phyloP scores from a whole-genome alignment of 2,888 invertebrate genomes.

The Drosophila cognata region DNA sequence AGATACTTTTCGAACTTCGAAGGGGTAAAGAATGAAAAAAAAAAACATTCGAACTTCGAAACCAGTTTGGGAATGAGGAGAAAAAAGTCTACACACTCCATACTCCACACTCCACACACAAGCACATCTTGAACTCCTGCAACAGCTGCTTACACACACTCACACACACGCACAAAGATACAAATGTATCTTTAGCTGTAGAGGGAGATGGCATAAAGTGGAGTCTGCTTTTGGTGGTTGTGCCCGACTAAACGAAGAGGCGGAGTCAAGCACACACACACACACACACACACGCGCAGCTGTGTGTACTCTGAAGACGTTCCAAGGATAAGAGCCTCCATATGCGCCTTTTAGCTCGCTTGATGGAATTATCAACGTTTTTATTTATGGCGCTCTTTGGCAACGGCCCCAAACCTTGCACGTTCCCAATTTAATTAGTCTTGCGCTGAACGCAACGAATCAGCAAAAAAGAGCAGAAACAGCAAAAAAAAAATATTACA shows the following conservation, averaged over 20 bases:
- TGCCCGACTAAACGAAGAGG: constrained; percentile 49
- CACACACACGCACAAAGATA: constrained; percentile 16
- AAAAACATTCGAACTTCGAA: constrained; percentile 64
- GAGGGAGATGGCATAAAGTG: constrained; percentile 40
- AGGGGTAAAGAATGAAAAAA: constrained; percentile 49
- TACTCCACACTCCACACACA: constrained; percentile 13
- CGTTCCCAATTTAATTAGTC: constrained; percentile 79
- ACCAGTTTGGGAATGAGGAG: constrained; percentile 62
- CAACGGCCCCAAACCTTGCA: constrained; percentile 51
- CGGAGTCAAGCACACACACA: constrained; percentile 55
- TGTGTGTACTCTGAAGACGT: constrained; percentile 23
- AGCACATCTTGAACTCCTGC: constrained; percentile 32
- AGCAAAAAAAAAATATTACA: constrained; percentile 1
- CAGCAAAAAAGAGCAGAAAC: constrained; percentile 22
- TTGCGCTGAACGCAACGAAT: constrained; percentile 69
- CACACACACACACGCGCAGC: constrained; percentile 1
- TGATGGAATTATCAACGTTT: constrained; percentile 64
- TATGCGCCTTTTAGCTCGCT: constrained; percentile 3
- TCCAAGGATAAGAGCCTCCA: constrained; percentile 48
- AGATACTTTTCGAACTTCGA: constrained; percentile 71
- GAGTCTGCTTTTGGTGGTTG: constrained; percentile 37
- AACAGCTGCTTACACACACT: constrained; percentile 13
- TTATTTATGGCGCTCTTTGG: constrained; percentile 65
- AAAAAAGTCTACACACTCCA: constrained; percentile 54
- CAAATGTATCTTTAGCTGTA: constrained; percentile 9